Evolutionary conservation across 1,140 invertebrate genomes (phyloP).

Genomic region (Diploscapter pachys): DNA sequence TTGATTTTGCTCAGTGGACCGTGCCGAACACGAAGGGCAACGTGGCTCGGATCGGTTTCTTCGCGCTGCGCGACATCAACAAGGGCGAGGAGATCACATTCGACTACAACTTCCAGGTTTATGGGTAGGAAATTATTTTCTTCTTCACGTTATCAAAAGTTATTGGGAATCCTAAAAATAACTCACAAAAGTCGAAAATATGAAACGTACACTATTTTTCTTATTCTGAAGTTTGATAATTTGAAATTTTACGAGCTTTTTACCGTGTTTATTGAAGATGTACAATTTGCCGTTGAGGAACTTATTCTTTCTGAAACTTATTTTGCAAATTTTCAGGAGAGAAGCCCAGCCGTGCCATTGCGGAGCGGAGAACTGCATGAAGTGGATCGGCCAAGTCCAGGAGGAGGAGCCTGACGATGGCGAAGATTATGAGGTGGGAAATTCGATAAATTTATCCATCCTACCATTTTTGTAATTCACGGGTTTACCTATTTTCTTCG

Average conservation of each 20-base stretch:
- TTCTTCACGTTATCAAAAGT: not conserved
- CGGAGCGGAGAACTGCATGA: constrained; percentile 17
- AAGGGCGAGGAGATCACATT: constrained; percentile 92
- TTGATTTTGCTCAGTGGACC: constrained; percentile 13
- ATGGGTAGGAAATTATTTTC: constrained; percentile 11
- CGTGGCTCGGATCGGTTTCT: constrained; percentile 85
- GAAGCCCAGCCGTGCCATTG: constrained; percentile 22
- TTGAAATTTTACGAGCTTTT: not conserved
- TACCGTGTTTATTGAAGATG: not conserved
- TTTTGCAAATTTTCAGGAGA: constrained; percentile 9
- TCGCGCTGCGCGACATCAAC: constrained; percentile 76
- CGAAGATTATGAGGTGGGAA: constrained; percentile 20
- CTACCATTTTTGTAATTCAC: too few relatives aligned
- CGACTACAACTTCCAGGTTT: constrained; percentile 70
- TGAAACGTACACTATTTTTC: too few relatives aligned
- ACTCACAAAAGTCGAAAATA: too few relatives aligned
- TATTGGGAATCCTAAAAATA: not conserved
- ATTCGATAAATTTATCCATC: too few relatives aligned
- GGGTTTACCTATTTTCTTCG: too few relatives aligned
- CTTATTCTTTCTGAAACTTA: too few relatives aligned
- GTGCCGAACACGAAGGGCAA: constrained; percentile 64
- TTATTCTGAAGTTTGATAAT: not conserved
- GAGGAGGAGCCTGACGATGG: constrained; percentile 19
- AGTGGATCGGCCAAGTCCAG: constrained; percentile 2
- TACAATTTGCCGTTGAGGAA: too few relatives aligned